These are phyloP conservation scores for Caenorhabditis sp. DNA, from an alignment of 2,888 invertebrate species.

Conservation along the genomic window DNA sequence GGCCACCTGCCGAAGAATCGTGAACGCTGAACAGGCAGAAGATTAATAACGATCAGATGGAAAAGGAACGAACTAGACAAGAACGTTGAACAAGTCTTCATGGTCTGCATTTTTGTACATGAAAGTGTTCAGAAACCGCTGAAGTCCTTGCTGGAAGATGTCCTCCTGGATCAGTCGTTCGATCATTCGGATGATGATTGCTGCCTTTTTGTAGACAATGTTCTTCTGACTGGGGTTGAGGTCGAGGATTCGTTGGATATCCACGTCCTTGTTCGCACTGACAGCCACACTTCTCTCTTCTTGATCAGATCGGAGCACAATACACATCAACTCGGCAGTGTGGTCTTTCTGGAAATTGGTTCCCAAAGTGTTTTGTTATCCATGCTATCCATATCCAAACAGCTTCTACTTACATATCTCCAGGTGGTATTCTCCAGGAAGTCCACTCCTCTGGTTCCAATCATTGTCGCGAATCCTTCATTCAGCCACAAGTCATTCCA, in stretches of 20 bases:
- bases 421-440: slow-evolving; percentile 62
- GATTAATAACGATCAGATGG: background rate
- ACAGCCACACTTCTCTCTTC: slow-evolving; percentile 20
- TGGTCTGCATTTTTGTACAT: slow-evolving; percentile 75
- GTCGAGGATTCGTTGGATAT: slow-evolving; percentile 15
- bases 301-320: slow-evolving; percentile 49
- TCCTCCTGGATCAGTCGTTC: slow-evolving; percentile 71
- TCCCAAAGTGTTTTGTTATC: too few relatives aligned
- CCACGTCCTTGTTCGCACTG: slow-evolving; percentile 21
- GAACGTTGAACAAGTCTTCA: slow-evolving; percentile 72
- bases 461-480: slow-evolving; percentile 75
- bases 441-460: slow-evolving; percentile 66
- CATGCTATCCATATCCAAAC: too few relatives aligned
- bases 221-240: slow-evolving; percentile 2
- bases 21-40: slow-evolving; percentile 60
- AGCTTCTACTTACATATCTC: slow-evolving; percentile 55
- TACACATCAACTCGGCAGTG: slow-evolving; percentile 54
- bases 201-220: slow-evolving; percentile 64
- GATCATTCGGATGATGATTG: slow-evolving; percentile 73
- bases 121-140: slow-evolving; percentile 67
- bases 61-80: slow-evolving; percentile 71
- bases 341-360: slow-evolving; percentile 36
- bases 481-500: slow-evolving; percentile 81
- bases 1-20: slow-evolving; percentile 69
- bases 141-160: slow-evolving; percentile 70